phyloP scores from a whole-genome alignment of 2,888 invertebrate species.

The Dorcus parallelipipedus region DNA sequence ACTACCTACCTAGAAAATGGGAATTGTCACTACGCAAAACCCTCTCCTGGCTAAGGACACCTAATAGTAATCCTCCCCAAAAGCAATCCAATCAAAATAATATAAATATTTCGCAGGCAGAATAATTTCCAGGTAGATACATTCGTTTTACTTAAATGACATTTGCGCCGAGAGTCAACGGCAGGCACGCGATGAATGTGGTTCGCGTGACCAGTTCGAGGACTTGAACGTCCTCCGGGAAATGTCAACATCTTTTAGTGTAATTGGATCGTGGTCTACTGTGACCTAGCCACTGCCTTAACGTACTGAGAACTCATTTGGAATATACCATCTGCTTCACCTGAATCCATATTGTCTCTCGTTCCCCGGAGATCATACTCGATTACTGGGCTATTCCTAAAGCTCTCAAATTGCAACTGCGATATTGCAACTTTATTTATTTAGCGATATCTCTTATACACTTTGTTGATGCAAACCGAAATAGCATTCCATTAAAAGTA shows the following conservation, averaged over 20 bases:
- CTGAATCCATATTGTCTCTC: background rate
- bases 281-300: conserved; percentile 21
- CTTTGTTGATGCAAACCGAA: no score
- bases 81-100: no score
- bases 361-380: background rate
- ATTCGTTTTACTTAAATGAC: background rate
- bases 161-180: background rate
- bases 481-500: no score
- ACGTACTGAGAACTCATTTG: conserved; percentile 28
- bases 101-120: no score
- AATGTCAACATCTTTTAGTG: conserved; percentile 35
- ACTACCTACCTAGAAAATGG: no score
- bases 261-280: conserved; percentile 28
- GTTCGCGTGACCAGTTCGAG: conserved; percentile 19
- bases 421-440: no score
- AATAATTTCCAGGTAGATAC: background rate
- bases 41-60: no score
- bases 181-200: conserved; percentile 20
- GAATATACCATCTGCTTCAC: conserved; percentile 20
- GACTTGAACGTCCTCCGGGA: conserved; percentile 26
- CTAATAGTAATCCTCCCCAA: no score
- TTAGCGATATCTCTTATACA: no score
- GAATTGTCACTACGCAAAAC: no score
- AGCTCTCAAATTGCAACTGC: no score
- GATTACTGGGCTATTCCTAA: no score